A percentile compares a stretch with the other conserved stretches of the same genome.
Evolutionary conservation across 2,888 invertebrate species (phyloP).

Genomic region (Bellardia pandia): DNA sequence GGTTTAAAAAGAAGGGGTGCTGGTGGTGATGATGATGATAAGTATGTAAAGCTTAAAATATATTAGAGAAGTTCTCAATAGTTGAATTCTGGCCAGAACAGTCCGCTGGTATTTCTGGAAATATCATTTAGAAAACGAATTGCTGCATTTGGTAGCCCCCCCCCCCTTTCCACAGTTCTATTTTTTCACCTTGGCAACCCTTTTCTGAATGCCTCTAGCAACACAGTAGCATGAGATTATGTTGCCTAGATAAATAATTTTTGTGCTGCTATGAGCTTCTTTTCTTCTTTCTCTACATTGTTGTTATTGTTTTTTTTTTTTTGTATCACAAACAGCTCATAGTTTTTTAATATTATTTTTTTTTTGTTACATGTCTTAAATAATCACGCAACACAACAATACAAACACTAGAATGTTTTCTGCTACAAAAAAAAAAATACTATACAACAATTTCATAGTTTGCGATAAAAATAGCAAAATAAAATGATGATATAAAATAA

Average conservation of each 20-base stretch:
- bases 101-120: too few relatives aligned
- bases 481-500: neutral
- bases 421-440: slow-evolving; percentile 16
- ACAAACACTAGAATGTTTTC: neutral
- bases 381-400: slow-evolving; percentile 45
- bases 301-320: neutral
- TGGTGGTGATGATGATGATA: too few relatives aligned
- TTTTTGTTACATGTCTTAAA: slow-evolving; percentile 37
- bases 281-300: slow-evolving; percentile 1
- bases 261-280: slow-evolving; percentile 23
- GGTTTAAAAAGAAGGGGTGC: too few relatives aligned
- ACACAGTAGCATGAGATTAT: slow-evolving; percentile 27
- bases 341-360: neutral
- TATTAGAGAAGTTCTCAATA: too few relatives aligned
- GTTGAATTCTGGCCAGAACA: too few relatives aligned
- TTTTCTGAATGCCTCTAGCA: slow-evolving; percentile 2
- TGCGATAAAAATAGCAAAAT: slow-evolving; percentile 34
- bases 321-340: neutral
- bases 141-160: too few relatives aligned
- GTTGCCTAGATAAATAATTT: slow-evolving; percentile 21
- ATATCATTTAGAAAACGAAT: too few relatives aligned
- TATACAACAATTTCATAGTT: slow-evolving; percentile 44
- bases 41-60: too few relatives aligned
- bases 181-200: slow-evolving; percentile 4
- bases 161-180: too few relatives aligned